These are phyloP conservation scores for Muscina levida DNA, from an alignment of 2,888 invertebrate species.

Conservation along the genomic window DNA sequence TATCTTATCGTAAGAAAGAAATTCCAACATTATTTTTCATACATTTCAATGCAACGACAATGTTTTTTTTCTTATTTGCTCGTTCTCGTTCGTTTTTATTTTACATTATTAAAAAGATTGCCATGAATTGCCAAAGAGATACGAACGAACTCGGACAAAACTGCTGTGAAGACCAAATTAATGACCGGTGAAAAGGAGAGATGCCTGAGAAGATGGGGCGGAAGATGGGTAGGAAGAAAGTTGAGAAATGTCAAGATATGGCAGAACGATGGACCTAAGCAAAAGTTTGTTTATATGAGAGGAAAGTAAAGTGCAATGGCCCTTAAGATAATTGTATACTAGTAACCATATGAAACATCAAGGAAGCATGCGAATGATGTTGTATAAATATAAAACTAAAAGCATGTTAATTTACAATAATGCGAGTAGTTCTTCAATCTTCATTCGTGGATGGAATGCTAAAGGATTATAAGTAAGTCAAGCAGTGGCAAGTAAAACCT, in stretches of 20 bases:
- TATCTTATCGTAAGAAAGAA: constrained; percentile 52
- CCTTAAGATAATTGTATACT: too few species aligned
- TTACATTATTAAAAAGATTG: constrained; percentile 38
- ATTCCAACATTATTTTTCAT: constrained; percentile 18
- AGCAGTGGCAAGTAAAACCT: too few species aligned
- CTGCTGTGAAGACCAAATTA: constrained; percentile 48
- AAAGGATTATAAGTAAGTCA: too few species aligned
- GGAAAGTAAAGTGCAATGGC: too few species aligned
- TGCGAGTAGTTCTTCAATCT: too few species aligned
- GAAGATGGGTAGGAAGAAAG: background rate
- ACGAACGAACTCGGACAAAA: background rate
- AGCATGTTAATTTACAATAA: too few species aligned
- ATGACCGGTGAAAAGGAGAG: constrained; percentile 39
- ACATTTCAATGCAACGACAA: constrained; percentile 27
- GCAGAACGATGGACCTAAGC: background rate
- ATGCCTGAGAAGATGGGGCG: background rate
- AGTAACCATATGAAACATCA: too few species aligned
- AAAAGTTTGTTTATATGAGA: constrained; percentile 11
- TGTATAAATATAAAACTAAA: too few species aligned
- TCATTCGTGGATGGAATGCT: too few species aligned
- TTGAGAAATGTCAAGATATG: constrained; percentile 22
- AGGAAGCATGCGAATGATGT: too few species aligned
- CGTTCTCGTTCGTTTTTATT: constrained; percentile 23
- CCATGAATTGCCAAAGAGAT: constrained; percentile 19
- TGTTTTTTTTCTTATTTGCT: constrained; percentile 35